Conservation (phyloP, 1,140 invertebrate genomes). For the Halyomorpha halys region DNA sequence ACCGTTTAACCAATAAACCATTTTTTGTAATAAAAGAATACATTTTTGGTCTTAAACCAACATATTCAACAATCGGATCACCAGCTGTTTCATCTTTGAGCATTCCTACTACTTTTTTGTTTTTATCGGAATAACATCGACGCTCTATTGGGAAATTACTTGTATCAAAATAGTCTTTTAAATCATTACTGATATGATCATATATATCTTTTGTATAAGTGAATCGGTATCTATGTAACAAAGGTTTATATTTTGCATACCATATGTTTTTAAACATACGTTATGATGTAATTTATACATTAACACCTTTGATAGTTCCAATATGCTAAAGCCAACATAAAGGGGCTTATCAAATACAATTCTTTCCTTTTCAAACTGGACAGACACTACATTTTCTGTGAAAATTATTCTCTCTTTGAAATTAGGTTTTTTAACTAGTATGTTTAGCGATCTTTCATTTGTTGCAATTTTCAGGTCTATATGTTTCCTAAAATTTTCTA, state of each 20-base stretch:
- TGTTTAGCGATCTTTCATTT: too few species aligned
- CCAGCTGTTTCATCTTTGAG: too few species aligned
- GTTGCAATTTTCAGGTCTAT: too few species aligned
- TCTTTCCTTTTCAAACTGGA: neutral
- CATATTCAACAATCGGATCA: too few species aligned
- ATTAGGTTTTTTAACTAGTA: neutral
- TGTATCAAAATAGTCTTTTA: conserved; percentile 25
- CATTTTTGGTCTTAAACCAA: too few species aligned
- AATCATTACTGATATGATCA: neutral
- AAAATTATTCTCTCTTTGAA: conserved; percentile 5
- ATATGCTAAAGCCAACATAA: conserved; percentile 24
- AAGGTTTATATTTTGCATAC: conserved; percentile 23
- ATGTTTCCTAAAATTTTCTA: conserved; percentile 35
- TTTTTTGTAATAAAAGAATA: too few species aligned
- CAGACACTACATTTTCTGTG: too few species aligned
- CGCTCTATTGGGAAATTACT: conserved; percentile 26
- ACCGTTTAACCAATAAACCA: too few species aligned
- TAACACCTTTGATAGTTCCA: conserved; percentile 27
- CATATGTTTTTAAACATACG: conserved; percentile 15
- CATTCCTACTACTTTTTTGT: too few species aligned
- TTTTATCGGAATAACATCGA: too few species aligned
- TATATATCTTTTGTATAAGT: conserved; percentile 34
- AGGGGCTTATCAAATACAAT: conserved; percentile 22
- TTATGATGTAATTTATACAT: conserved; percentile 29
- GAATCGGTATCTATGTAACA: conserved; percentile 38